Percentiles rank a stretch among this genome's conserved stretches.
These are phyloP conservation scores for Sphecodes monilicornis DNA, from an alignment of 2,888 invertebrate genomes.

Conservation along the genomic window DNA sequence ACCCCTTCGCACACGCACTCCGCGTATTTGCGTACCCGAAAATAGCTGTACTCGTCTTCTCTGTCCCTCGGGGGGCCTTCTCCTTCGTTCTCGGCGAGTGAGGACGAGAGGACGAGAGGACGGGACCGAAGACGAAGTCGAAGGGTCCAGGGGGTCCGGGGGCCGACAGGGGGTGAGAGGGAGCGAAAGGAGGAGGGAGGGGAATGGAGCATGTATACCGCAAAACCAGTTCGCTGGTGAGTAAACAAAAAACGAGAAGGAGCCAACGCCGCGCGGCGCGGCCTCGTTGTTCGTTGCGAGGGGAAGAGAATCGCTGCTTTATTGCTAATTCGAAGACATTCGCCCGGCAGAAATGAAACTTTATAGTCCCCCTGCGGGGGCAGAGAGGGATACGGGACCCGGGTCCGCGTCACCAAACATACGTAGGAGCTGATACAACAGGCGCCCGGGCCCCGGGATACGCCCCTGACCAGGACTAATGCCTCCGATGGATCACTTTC, in stretches of 20 bases:
- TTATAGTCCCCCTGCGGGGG: constrained; percentile 79
- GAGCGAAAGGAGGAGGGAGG: constrained; percentile 53
- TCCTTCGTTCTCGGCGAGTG: not conserved
- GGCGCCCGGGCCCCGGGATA: constrained; percentile 48
- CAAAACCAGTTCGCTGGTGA: constrained; percentile 84
- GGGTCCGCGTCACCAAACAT: constrained; percentile 59
- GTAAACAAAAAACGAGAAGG: constrained; percentile 84
- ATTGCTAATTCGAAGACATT: constrained; percentile 83
- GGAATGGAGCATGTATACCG: constrained; percentile 77
- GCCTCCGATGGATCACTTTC: constrained; percentile 52
- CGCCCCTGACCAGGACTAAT: constrained; percentile 62
- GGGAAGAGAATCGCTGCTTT: constrained; percentile 79
- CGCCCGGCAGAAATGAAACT: constrained; percentile 80
- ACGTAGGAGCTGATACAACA: constrained; percentile 61
- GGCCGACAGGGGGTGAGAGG: constrained; percentile 20
- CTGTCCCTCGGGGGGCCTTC: constrained; percentile 36
- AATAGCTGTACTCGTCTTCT: constrained; percentile 67
- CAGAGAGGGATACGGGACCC: constrained; percentile 51
- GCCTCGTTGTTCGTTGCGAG: constrained; percentile 77
- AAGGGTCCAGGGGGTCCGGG: constrained; percentile 35
- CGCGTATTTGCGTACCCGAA: constrained; percentile 73
- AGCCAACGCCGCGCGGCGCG: constrained; percentile 77
- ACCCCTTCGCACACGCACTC: constrained; percentile 59
- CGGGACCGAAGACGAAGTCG: constrained; percentile 55
- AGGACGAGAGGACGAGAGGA: constrained; percentile 40